Percentiles rank a stretch among this genome's conserved stretches.
These are phyloP conservation scores for Perizoma affinitatum DNA, from an alignment of 2,888 invertebrate genomes.

Conservation along the genomic window DNA sequence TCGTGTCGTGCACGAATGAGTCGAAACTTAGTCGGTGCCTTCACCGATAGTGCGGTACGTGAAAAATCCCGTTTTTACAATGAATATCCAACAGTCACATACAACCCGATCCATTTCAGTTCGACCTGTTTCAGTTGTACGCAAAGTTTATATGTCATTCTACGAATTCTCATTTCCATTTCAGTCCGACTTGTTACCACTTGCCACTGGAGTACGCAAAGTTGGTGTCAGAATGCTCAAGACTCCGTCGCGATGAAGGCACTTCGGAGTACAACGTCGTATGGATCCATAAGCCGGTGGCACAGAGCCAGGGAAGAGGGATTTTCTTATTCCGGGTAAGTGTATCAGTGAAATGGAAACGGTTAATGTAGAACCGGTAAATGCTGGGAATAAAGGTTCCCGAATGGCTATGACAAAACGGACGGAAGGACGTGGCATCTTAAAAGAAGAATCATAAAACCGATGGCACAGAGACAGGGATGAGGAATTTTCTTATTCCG, in stretches of 20 bases:
- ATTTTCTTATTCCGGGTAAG: constrained; percentile 91
- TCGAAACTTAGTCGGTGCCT: too few species aligned
- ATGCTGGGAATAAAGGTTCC: too few species aligned
- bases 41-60: too few species aligned
- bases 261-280: constrained; percentile 75
- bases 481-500: constrained; percentile 92
- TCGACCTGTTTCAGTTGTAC: constrained; percentile 92
- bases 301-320: constrained; percentile 92
- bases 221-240: constrained; percentile 90
- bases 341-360: background rate
- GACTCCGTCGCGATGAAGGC: constrained; percentile 75
- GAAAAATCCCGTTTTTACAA: too few species aligned
- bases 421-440: too few species aligned
- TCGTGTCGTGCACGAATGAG: too few species aligned
- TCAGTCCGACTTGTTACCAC: constrained; percentile 91
- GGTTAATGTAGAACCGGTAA: too few species aligned
- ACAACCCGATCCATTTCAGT: constrained; percentile 65
- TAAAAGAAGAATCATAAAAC: constrained; percentile 90
- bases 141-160: constrained; percentile 84
- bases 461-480: constrained; percentile 93
- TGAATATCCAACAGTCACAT: too few species aligned
- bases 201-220: constrained; percentile 93
- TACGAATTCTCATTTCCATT: constrained; percentile 28
- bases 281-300: constrained; percentile 96
- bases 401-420: too few species aligned